phyloP scores from a whole-genome alignment of 2,113 vertebrate genomes.

The Ranitomeya variabilis region DNA sequence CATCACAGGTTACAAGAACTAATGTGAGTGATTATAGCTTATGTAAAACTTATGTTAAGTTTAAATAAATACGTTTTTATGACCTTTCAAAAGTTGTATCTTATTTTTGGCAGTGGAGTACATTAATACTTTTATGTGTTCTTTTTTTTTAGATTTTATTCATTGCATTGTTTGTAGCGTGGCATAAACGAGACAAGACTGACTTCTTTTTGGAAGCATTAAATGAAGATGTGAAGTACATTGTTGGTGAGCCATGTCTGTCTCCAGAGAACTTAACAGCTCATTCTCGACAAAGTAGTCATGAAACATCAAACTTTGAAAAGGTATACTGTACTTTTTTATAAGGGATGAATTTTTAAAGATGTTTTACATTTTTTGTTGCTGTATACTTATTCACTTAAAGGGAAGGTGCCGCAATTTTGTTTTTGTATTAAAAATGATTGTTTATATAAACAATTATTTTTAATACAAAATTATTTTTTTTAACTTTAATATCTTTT shows the following conservation, averaged over 20 bases:
- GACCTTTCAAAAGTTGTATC: too few relatives aligned
- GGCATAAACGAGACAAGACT: constrained; percentile 61
- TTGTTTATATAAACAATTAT: too few relatives aligned
- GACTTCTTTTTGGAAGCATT: constrained; percentile 62
- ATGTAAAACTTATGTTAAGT: too few relatives aligned
- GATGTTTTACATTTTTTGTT: not conserved
- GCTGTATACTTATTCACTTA: not conserved
- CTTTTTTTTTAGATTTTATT: constrained; percentile 69
- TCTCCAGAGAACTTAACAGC: not conserved
- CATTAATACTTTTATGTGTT: not conserved
- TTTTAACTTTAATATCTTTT: too few relatives aligned
- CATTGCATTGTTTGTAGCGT: constrained; percentile 66
- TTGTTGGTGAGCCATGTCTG: constrained; percentile 23
- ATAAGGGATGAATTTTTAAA: not conserved
- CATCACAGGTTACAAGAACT: too few relatives aligned
- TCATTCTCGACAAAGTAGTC: not conserved
- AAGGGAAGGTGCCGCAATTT: too few relatives aligned
- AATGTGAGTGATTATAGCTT: too few relatives aligned
- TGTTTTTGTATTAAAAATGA: too few relatives aligned
- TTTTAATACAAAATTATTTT: too few relatives aligned
- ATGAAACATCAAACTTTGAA: constrained; percentile 56
- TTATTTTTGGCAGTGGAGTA: not conserved
- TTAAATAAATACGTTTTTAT: too few relatives aligned
- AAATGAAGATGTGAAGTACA: constrained; percentile 52
- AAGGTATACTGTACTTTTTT: constrained; percentile 65